These are phyloP conservation scores for Ariolimax columbianus DNA, from an alignment of 2,888 invertebrate genomes.

Conservation along the genomic window DNA sequence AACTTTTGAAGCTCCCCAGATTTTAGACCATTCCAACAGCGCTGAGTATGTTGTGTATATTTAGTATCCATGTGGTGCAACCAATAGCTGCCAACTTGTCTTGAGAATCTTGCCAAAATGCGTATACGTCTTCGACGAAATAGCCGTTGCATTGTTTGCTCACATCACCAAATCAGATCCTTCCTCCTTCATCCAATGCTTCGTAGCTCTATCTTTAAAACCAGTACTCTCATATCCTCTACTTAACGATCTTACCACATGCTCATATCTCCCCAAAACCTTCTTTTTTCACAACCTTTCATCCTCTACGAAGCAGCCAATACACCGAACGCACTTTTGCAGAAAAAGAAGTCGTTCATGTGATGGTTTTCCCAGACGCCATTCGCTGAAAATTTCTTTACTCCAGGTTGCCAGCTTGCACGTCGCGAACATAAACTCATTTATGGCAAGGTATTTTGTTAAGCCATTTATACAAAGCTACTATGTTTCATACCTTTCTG, in stretches of 20 bases:
- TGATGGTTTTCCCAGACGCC: conserved; percentile 35
- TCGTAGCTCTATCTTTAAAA: conserved; percentile 7
- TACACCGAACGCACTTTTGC: conserved; percentile 9
- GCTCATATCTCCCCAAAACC: not conserved
- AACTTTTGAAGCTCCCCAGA: too few species aligned
- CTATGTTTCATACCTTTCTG: not conserved
- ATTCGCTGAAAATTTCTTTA: not conserved
- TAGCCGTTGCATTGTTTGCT: conserved; percentile 10
- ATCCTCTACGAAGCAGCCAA: conserved; percentile 5
- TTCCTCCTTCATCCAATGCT: conserved; percentile 7
- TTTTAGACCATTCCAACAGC: too few species aligned
- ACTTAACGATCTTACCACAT: conserved; percentile 28
- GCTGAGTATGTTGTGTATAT: too few species aligned
- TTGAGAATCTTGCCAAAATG: not conserved
- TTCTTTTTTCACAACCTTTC: conserved; percentile 26
- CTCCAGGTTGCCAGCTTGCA: not conserved
- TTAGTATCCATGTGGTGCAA: not conserved
- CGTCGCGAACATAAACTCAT: not conserved
- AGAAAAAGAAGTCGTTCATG: conserved; percentile 7
- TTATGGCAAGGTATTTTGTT: not conserved
- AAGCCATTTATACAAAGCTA: not conserved
- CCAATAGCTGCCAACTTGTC: not conserved
- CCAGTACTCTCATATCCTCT: conserved; percentile 30
- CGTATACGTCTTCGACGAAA: not conserved
- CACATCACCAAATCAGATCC: not conserved